phyloP scores from a whole-genome alignment of 2,113 vertebrate species.

The Pachyramphus minor region DNA sequence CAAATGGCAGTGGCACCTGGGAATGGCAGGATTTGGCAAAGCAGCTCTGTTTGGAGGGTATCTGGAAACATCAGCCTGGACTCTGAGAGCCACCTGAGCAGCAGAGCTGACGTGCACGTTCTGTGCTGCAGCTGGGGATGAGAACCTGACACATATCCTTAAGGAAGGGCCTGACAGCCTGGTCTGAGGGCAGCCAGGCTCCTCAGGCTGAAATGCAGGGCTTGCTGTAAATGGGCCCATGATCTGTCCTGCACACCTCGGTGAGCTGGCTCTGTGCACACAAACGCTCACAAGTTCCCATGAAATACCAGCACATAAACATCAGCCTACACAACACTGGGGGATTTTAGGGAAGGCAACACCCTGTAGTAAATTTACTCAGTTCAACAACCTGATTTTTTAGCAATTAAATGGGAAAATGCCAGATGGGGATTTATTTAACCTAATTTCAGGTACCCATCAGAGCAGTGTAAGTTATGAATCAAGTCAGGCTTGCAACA shows the following conservation, averaged over 20 bases:
- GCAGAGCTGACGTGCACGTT: neutral
- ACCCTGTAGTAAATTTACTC: neutral
- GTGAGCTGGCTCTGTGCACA: accelerated
- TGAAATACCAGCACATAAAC: neutral
- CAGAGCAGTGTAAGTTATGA: neutral
- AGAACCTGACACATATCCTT: accelerated
- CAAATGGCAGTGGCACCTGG: neutral
- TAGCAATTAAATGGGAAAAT: neutral
- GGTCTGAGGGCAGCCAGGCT: neutral
- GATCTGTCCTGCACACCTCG: accelerated
- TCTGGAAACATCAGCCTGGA: neutral
- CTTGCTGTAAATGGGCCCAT: neutral
- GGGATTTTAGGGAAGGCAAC: neutral
- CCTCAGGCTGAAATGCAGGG: neutral
- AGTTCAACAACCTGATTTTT: neutral
- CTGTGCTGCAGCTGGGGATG: neutral
- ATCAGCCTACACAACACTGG: neutral
- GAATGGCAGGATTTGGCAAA: neutral
- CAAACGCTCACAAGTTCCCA: neutral
- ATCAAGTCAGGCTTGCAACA: neutral
- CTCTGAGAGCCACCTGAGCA: neutral
- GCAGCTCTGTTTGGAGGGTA: neutral
- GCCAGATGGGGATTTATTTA: neutral
- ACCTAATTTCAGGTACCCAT: neutral
- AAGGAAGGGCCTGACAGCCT: neutral